Conservation (phyloP, 2,797 vertebrate species). For the Sphenopsis melanotis region DNA sequence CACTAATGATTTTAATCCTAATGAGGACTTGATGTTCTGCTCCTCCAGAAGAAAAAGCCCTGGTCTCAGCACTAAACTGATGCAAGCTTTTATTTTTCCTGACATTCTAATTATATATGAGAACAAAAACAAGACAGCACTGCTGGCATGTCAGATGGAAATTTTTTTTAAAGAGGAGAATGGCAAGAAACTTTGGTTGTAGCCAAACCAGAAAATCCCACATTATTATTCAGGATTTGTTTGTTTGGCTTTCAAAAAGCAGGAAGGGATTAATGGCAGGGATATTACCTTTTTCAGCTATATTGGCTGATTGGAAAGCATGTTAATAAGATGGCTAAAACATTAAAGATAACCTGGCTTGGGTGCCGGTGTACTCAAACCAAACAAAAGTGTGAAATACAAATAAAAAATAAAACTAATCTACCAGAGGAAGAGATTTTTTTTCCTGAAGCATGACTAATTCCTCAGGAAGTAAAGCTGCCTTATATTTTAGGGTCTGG, state of each 20-base stretch:
- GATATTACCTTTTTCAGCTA: neutral
- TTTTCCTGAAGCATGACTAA: neutral
- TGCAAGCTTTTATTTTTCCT: conserved; percentile 3
- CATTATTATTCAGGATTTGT: neutral
- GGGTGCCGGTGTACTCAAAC: neutral
- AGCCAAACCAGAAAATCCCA: neutral
- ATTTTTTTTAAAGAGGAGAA: conserved; percentile 4
- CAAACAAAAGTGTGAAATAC: neutral
- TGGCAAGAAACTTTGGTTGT: neutral
- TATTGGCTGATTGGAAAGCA: neutral
- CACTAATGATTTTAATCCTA: neutral
- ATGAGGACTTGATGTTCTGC: neutral
- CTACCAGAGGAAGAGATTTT: neutral
- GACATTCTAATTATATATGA: conserved; percentile 37
- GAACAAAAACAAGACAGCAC: neutral
- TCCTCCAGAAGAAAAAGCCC: neutral
- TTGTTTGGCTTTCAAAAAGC: neutral
- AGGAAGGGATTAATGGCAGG: neutral
- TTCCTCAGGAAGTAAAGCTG: neutral
- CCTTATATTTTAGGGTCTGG: neutral
- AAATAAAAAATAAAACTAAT: neutral
- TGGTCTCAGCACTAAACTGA: neutral
- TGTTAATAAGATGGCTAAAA: neutral
- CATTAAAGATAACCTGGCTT: neutral
- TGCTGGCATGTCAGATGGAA: conserved; percentile 33